Evolutionary conservation across 2,888 invertebrate species (phyloP).

Genomic region (Endotricha flammealis): DNA sequence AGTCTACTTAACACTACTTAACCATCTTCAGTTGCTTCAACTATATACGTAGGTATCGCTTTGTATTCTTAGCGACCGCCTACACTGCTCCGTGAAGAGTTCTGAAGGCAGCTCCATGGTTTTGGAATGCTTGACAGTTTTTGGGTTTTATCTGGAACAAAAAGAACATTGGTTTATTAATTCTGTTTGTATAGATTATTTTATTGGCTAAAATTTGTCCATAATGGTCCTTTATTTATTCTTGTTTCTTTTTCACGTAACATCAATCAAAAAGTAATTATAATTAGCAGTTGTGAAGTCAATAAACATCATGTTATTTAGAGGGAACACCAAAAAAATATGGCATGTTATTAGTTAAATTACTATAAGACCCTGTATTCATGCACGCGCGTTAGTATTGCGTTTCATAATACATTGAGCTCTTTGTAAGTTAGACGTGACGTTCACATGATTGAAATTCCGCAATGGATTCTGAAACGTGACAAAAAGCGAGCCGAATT

Average conservation of each 20-base stretch:
- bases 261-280: neutral
- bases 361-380: too few relatives aligned
- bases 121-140: slow-evolving; percentile 30
- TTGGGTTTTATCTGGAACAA: slow-evolving; percentile 60
- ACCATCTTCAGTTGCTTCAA: slow-evolving; percentile 62
- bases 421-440: too few relatives aligned
- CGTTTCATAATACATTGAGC: too few relatives aligned
- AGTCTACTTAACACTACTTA: slow-evolving; percentile 56
- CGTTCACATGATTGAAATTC: too few relatives aligned
- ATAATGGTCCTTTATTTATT: slow-evolving; percentile 1
- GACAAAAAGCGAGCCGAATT: too few relatives aligned
- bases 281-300: neutral
- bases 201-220: slow-evolving; percentile 17
- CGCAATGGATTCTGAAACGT: too few relatives aligned
- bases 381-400: too few relatives aligned
- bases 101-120: slow-evolving; percentile 49
- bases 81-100: slow-evolving; percentile 35
- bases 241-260: neutral
- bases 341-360: slow-evolving; percentile 5
- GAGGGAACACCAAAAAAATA: neutral
- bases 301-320: neutral
- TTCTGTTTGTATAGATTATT: too few relatives aligned
- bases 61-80: slow-evolving; percentile 47
- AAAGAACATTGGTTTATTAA: too few relatives aligned
- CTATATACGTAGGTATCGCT: slow-evolving; percentile 64